Percentiles rank a stretch among this genome's conserved stretches.
Evolutionary conservation across 2,113 vertebrate species (phyloP).

Genomic region (Strix uralensis): DNA sequence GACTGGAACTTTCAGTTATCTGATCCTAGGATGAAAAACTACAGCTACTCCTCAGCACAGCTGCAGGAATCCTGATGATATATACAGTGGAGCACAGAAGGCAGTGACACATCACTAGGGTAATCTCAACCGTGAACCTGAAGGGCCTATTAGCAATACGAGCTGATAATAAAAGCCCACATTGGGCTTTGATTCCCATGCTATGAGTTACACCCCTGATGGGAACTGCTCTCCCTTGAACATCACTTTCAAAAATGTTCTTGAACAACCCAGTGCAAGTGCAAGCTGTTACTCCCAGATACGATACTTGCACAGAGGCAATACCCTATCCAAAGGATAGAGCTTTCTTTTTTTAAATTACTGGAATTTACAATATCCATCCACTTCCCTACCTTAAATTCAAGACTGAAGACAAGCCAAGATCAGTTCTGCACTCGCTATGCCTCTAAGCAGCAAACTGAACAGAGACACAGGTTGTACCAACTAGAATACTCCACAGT

Average conservation of each 20-base stretch:
- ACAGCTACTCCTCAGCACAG: background rate
- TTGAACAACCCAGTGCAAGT: background rate
- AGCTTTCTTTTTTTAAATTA: background rate
- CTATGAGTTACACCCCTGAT: background rate
- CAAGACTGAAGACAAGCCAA: background rate
- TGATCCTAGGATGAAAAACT: background rate
- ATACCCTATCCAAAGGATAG: background rate
- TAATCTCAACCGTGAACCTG: background rate
- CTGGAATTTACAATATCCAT: background rate
- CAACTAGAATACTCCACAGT: background rate
- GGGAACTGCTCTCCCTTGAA: background rate
- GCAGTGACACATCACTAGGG: background rate
- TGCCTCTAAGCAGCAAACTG: background rate
- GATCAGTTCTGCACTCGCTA: background rate
- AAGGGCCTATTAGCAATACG: background rate
- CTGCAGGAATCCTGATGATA: background rate
- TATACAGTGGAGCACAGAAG: background rate
- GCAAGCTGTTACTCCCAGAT: background rate
- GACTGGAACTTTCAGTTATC: background rate
- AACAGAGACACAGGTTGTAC: background rate
- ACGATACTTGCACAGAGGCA: background rate
- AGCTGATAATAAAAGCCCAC: background rate
- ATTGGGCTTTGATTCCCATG: rapidly evolving
- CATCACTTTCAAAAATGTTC: background rate
- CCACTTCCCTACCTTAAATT: background rate